Conservation (phyloP, 2,113 vertebrate genomes). For the Egretta garzetta region DNA sequence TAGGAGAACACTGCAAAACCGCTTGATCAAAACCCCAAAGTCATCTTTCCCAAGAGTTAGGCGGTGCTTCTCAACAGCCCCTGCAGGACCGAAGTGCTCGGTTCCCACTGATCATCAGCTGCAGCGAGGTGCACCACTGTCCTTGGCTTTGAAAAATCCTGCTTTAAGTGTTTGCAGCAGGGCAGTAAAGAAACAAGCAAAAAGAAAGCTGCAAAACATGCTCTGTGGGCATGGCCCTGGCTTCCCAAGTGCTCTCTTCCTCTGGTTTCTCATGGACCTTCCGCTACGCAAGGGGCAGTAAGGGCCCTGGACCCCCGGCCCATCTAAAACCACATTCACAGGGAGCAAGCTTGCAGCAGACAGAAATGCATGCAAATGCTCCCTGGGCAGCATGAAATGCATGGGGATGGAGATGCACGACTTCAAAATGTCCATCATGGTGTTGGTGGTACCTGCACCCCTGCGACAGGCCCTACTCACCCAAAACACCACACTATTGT, state of each 20-base stretch:
- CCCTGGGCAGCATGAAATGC: background rate
- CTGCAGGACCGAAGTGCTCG: background rate
- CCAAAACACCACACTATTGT: background rate
- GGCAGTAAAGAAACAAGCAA: background rate
- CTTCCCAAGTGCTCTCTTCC: background rate
- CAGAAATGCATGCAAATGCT: accelerated
- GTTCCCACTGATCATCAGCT: background rate
- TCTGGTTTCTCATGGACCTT: background rate
- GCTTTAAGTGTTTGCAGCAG: background rate
- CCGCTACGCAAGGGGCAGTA: accelerated
- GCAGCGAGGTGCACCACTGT: background rate
- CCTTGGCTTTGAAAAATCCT: background rate
- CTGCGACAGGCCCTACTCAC: background rate
- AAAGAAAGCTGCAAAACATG: background rate
- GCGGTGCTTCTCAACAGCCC: background rate
- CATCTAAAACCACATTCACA: background rate
- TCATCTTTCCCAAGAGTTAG: background rate
- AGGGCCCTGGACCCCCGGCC: background rate
- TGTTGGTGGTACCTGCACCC: too few species aligned
- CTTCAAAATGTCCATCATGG: accelerated
- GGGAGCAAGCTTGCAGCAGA: background rate
- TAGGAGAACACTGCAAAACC: background rate
- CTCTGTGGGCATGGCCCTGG: background rate
- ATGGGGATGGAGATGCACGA: accelerated
- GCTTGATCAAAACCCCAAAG: background rate